Base-by-base conservation (phyloP, 1,140 invertebrate species). In the Zaprionus ghesquierei region DNA sequence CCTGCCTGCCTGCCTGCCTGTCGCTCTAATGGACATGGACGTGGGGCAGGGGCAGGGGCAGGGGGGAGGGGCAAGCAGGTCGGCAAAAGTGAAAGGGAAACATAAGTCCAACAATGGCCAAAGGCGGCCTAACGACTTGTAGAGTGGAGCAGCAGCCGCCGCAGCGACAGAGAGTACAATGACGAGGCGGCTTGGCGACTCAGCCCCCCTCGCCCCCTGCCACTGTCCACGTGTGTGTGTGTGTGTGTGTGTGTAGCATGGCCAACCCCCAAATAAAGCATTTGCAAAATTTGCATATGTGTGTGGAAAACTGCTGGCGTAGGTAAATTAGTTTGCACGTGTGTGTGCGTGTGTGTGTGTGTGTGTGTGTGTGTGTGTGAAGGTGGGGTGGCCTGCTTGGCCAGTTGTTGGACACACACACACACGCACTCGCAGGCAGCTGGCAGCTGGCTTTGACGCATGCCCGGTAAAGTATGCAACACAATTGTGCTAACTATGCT, bases 401-500 rank as follows among this genome's bases (percentile, higher is more conserved):
- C 38, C 56, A 59, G 38, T 31, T 35, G 44, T 53, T 41, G 35
- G 13, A 41, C 31, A 33, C 41, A 53, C 51, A 60, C 75, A 69
- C 55, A 53, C 49, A 56, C 41, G 18, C 23, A 38, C 22, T 15
- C 27, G 44, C 44, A 54, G 33, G 25, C 49, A 69, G 27, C 31
- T 75, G 68, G 75, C 78, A 76, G 69, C 70, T 68, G 69, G 78
- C 46, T 75, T 73, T 79, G 82, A 87, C 81, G 82, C 81, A 86
- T 86, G 81, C 81, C 82, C 82, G 58, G 77, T 68, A 77, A 85
- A 86, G 81, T 85, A 85, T 85, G 81, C 81, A 85, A 86, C 77
- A 85, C 81, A 86, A 86, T 87, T 86, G 81, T 86, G 81, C 82
- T 86, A 86, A 86, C 81, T 86, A 85, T 87, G 81, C 75, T 87